Conservation (phyloP, 2,888 invertebrate species). For the Cerceris ruficornis region DNA sequence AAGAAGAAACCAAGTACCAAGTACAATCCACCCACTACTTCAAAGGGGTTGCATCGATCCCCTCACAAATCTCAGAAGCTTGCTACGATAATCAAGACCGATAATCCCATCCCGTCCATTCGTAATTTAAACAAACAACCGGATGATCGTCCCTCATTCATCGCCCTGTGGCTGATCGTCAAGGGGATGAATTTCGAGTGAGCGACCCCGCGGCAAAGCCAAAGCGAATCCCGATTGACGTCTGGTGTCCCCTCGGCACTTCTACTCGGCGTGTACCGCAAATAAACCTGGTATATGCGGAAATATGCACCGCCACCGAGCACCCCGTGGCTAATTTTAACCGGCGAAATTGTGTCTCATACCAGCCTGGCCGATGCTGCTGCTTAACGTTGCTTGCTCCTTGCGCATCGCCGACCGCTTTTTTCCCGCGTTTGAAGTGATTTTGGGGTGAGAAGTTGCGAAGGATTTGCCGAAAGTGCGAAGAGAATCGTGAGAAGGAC, state of each 20-base stretch:
- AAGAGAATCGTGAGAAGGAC: too few species aligned
- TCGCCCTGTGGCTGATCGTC: neutral
- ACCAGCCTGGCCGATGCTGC: slow-evolving; percentile 71
- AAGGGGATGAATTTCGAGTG: slow-evolving; percentile 53
- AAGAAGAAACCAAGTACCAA: too few species aligned
- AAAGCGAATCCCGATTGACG: slow-evolving; percentile 65
- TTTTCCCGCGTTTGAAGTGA: neutral
- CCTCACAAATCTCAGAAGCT: too few species aligned
- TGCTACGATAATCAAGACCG: too few species aligned
- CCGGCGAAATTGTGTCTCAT: slow-evolving; percentile 78
- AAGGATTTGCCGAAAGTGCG: too few species aligned
- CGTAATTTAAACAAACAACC: too few species aligned
- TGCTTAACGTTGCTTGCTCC: slow-evolving; percentile 45
- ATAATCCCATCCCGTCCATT: too few species aligned
- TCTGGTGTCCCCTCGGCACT: slow-evolving; percentile 65
- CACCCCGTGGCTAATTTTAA: slow-evolving; percentile 76
- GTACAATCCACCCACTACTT: too few species aligned
- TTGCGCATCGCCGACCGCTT: slow-evolving; percentile 28
- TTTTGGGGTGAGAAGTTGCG: too few species aligned
- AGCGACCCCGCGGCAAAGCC: slow-evolving; percentile 61
- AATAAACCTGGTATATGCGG: slow-evolving; percentile 79
- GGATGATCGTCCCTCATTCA: too few species aligned
- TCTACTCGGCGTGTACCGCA: slow-evolving; percentile 70
- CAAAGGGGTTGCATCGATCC: too few species aligned
- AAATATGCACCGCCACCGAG: slow-evolving; percentile 77